Evolutionary conservation across 2,797 vertebrate species (phyloP), one percentile per base, ranked within the genome.

Genomic region (Typhlichthys subterraneus): DNA sequence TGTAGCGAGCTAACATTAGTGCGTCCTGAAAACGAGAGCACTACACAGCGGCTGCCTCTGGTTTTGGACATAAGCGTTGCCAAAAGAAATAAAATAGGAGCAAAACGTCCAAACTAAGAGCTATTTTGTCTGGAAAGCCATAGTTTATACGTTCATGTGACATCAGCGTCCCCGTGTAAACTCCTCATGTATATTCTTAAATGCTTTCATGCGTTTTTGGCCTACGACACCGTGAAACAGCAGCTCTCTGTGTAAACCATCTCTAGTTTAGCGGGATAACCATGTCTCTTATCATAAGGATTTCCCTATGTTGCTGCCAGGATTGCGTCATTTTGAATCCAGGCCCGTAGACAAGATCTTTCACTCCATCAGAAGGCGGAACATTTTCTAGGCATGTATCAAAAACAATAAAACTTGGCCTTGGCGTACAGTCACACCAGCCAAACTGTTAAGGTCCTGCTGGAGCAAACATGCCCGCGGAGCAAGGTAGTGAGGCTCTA

Each of bases 331-430:
- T 29, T 76, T 78, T 72, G 29, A 79, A 65, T 70, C 45, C 3
- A 4, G 51, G 62, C 60, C 70, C 68, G 72, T 57, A 59, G 65
- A 83, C 46, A 58, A 64, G 62, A 63, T 72, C 70, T 65, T 66
- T 57, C 46, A 66, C 12, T 73, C 51, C 19, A 75, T 61, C 46
- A 45, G 53, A 66, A 33, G 14, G 38, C 38, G 13, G 23, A 50
- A 57, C 54, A 23, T 31, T 54, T 15, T 70, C 10, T 29, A 14
- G 59, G 14, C 51, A 42, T 17, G 45, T 17, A 67, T 80, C 62
- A 54, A 64, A 75, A 57, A 49, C 53, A 62, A 29, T 54, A 66
- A 62, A 63, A 31, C 53, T 42, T 53, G 59, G 67, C 71, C 62
- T 67, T 60, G 17, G 38, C 61, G 53, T 29, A 29, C 57, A 58